A percentile compares a stretch with the other conserved stretches of the same genome.
Conservation (phyloP, 2,113 vertebrate genomes). For the Ceyx cyanopectus region DNA sequence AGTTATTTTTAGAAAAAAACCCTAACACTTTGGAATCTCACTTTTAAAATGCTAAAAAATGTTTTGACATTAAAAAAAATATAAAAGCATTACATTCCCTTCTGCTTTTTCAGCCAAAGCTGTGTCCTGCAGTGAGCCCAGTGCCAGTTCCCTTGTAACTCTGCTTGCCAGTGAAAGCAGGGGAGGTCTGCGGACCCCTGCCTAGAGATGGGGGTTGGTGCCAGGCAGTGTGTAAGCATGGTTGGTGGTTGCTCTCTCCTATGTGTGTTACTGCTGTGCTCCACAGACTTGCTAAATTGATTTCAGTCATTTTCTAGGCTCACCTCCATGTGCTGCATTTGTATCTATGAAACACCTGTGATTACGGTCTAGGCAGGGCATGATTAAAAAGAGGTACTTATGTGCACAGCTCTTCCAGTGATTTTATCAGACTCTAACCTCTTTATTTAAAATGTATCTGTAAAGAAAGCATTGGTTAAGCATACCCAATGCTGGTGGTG, state of each 20-base stretch:
- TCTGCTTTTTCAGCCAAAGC: neutral
- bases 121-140: neutral
- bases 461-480: neutral
- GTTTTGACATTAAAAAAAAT: neutral
- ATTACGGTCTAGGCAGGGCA: neutral
- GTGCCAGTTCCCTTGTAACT: rapidly evolving
- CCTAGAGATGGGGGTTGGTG: neutral
- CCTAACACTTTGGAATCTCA: neutral
- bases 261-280: neutral
- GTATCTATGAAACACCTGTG: neutral
- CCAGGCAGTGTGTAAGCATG: rapidly evolving
- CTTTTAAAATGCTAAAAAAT: neutral
- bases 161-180: rapidly evolving
- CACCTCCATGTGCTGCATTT: neutral
- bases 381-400: neutral
- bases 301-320: neutral
- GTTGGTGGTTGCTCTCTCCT: rapidly evolving
- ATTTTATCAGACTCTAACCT: neutral
- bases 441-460: neutral
- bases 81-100: too few species aligned
- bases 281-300: neutral
- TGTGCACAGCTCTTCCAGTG: neutral
- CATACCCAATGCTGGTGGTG: rapidly evolving
- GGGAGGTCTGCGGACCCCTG: too few species aligned
- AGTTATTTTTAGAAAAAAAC: neutral